Conservation (phyloP, 1,140 invertebrate genomes). For the Lasioglossum albipes region DNA sequence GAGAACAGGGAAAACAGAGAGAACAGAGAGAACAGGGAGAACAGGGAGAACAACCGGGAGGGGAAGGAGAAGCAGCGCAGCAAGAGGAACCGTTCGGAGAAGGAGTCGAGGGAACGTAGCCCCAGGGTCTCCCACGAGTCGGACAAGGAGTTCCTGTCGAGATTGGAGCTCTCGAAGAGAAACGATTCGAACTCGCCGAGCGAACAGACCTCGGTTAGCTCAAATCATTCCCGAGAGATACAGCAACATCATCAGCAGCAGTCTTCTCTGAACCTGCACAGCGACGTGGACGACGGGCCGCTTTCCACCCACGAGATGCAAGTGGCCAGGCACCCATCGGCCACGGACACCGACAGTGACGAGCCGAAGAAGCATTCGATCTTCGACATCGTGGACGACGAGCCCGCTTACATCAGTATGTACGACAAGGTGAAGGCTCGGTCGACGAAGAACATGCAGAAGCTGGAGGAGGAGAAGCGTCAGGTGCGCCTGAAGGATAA, state of each 20-base stretch:
- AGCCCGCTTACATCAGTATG: slow-evolving; percentile 96
- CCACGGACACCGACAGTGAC: slow-evolving; percentile 85
- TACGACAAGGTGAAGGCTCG: slow-evolving; percentile 98
- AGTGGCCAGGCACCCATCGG: slow-evolving; percentile 72
- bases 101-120: slow-evolving; percentile 74
- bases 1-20: slow-evolving; percentile 70
- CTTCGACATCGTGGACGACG: slow-evolving; percentile 94
- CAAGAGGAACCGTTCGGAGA: slow-evolving; percentile 69
- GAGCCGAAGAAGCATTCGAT: slow-evolving; percentile 93
- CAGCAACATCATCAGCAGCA: slow-evolving; percentile 69
- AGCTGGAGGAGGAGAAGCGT: slow-evolving; percentile 92
- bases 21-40: slow-evolving; percentile 76
- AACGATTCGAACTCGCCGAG: slow-evolving; percentile 66
- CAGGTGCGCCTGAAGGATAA: slow-evolving; percentile 90
- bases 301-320: slow-evolving; percentile 76
- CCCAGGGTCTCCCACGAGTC: slow-evolving; percentile 76
- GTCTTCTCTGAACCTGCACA: slow-evolving; percentile 67
- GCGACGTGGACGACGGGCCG: slow-evolving; percentile 73
- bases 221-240: slow-evolving; percentile 67
- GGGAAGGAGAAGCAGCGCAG: slow-evolving; percentile 74
- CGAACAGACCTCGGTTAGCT: slow-evolving; percentile 60
- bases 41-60: slow-evolving; percentile 73
- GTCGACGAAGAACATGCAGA: slow-evolving; percentile 95
- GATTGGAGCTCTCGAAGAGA: slow-evolving; percentile 80
- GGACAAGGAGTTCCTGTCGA: slow-evolving; percentile 84